Percentiles rank a stretch among this genome's conserved stretches.
Evolutionary conservation across 2,888 invertebrate species (phyloP).

Genomic region (Strigamia crassipes): DNA sequence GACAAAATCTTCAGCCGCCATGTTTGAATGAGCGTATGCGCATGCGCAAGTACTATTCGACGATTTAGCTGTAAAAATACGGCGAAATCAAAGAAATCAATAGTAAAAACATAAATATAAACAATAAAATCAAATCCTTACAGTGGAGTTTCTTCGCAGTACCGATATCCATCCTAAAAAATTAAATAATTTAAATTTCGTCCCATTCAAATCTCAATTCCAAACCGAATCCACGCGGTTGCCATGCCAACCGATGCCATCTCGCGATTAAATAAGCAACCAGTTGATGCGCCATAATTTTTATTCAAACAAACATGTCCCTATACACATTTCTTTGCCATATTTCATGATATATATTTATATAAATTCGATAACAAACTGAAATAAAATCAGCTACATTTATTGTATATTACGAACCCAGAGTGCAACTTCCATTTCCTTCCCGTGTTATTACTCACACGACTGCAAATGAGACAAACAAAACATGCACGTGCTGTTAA

Average conservation of each 20-base stretch:
- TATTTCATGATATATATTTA: not conserved
- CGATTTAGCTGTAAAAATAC: not conserved
- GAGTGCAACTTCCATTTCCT: not conserved
- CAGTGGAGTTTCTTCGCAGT: not conserved
- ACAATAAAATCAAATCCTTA: not conserved
- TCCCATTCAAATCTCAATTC: not conserved
- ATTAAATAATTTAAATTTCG: not conserved
- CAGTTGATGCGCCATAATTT: not conserved
- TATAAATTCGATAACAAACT: not conserved
- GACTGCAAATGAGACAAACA: not conserved
- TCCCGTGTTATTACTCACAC: not conserved
- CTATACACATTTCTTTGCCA: not conserved
- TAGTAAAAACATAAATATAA: not conserved
- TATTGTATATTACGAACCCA: not conserved
- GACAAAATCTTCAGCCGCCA: too few species aligned
- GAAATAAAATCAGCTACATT: not conserved
- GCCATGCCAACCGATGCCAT: not conserved
- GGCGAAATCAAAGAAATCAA: too few species aligned
- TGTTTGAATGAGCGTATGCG: not conserved
- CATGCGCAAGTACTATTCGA: not conserved
- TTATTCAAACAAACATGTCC: not conserved
- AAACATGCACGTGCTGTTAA: not conserved
- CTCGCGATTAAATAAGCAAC: not conserved
- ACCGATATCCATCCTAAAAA: not conserved
- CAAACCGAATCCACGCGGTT: not conserved